phyloP scores from a whole-genome alignment of 2,888 invertebrate genomes.

The Lycia hirtaria region DNA sequence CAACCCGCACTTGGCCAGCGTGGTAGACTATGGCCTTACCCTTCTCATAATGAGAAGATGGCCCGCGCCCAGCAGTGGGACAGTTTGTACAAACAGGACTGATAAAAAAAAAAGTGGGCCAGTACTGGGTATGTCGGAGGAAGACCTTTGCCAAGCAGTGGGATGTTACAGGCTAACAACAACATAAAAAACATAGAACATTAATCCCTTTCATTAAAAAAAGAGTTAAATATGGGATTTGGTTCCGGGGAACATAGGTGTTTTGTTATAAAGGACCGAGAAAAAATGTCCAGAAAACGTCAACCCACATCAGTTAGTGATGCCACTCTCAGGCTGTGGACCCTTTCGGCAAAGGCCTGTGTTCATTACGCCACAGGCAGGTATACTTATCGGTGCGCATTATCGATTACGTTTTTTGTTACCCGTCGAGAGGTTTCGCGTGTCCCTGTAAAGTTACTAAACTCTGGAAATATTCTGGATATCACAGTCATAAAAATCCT shows the following conservation, averaged over 20 bases:
- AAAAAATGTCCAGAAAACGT: constrained; percentile 56
- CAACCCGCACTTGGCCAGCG: too few species aligned
- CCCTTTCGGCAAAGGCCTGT: constrained; percentile 45
- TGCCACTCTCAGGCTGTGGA: constrained; percentile 49
- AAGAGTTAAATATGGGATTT: constrained; percentile 21
- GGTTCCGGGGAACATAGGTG: constrained; percentile 31
- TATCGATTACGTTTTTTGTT: constrained; percentile 37
- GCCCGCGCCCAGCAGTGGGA: too few species aligned
- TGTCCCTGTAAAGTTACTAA: constrained; percentile 6
- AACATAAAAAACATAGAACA: constrained; percentile 3
- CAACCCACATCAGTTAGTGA: constrained; percentile 61
- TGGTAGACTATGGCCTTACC: too few species aligned
- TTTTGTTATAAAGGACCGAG: constrained; percentile 44
- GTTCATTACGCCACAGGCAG: constrained; percentile 49
- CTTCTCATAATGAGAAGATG: too few species aligned
- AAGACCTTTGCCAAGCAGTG: too few species aligned
- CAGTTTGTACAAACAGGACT: too few species aligned
- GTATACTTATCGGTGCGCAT: constrained; percentile 37
- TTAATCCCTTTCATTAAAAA: constrained; percentile 10
- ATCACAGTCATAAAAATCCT: background rate
- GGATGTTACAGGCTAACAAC: too few species aligned
- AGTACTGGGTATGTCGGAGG: too few species aligned
- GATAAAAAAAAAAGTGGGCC: too few species aligned
- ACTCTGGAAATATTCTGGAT: background rate
- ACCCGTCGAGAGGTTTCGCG: constrained; percentile 10